Conservation (phyloP, 2,888 invertebrate species). For the Cerastis rubricosa region DNA sequence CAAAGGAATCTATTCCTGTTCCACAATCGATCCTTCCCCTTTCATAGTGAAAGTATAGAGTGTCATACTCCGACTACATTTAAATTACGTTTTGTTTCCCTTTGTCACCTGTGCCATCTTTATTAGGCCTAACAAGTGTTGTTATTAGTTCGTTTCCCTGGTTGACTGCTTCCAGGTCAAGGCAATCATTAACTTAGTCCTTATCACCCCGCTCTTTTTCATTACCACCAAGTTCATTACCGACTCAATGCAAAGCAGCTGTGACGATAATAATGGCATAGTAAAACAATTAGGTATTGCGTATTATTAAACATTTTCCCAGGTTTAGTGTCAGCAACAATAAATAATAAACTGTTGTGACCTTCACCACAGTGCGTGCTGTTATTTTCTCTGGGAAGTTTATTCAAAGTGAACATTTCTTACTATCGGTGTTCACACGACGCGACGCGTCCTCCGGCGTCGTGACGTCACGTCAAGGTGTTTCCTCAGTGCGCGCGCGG, state of each 20-base stretch:
- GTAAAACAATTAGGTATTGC: slow-evolving; percentile 41
- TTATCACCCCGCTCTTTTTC: slow-evolving; percentile 35
- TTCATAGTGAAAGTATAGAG: not conserved
- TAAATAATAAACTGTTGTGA: slow-evolving; percentile 46
- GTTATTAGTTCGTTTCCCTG: slow-evolving; percentile 3
- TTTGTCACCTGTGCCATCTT: not conserved
- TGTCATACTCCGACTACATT: not conserved
- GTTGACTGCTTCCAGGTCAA: slow-evolving; percentile 36
- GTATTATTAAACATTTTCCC: slow-evolving; percentile 48
- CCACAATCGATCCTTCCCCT: not conserved
- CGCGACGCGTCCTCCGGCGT: slow-evolving; percentile 56
- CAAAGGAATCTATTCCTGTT: not conserved
- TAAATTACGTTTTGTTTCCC: not conserved
- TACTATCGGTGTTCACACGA: slow-evolving; percentile 57
- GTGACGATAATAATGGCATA: slow-evolving; percentile 25
- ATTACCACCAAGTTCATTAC: slow-evolving; percentile 55
- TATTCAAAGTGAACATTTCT: slow-evolving; percentile 64
- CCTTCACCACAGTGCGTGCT: slow-evolving; percentile 38
- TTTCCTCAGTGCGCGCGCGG: slow-evolving; percentile 73
- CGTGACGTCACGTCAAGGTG: slow-evolving; percentile 70
- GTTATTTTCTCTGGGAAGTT: slow-evolving; percentile 60
- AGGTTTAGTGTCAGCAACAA: slow-evolving; percentile 44
- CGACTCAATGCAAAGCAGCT: slow-evolving; percentile 28
- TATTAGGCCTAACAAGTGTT: not conserved
- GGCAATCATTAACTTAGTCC: slow-evolving; percentile 27